Conservation (phyloP, 2,797 vertebrate species). For the Ctenosaura bakeri region DNA sequence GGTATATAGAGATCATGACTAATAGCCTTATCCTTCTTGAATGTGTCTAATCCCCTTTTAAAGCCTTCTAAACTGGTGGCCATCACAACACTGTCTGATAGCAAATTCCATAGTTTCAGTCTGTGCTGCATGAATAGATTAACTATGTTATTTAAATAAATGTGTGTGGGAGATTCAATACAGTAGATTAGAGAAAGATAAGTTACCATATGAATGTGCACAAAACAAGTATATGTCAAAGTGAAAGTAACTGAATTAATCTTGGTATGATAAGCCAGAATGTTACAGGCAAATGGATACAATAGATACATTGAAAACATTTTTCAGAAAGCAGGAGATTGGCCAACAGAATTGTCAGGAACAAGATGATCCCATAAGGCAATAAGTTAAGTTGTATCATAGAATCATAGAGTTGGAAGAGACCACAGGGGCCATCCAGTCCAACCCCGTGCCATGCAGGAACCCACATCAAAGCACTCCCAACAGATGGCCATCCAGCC, state of each 20-base stretch:
- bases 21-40: neutral
- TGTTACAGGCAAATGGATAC: neutral
- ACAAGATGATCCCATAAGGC: neutral
- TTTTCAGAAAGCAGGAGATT: neutral
- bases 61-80: neutral
- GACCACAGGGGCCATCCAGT: too few species aligned
- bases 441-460: too few species aligned
- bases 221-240: slow-evolving; percentile 30
- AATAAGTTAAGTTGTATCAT: neutral
- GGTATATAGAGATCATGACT: neutral
- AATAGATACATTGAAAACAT: neutral
- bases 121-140: neutral
- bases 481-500: too few species aligned
- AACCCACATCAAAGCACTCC: too few species aligned
- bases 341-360: too few species aligned
- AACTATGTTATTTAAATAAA: slow-evolving; percentile 32
- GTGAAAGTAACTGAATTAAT: neutral
- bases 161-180: slow-evolving; percentile 50
- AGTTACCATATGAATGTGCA: slow-evolving; percentile 53
- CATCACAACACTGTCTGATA: neutral
- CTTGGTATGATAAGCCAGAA: neutral
- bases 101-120: neutral
- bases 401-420: too few species aligned
- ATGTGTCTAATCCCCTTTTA: neutral
- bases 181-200: slow-evolving; percentile 24